Percentiles rank a stretch among this genome's conserved stretches.
Conservation (phyloP, 2,113 vertebrate species). For the Vanacampus margaritifer region DNA sequence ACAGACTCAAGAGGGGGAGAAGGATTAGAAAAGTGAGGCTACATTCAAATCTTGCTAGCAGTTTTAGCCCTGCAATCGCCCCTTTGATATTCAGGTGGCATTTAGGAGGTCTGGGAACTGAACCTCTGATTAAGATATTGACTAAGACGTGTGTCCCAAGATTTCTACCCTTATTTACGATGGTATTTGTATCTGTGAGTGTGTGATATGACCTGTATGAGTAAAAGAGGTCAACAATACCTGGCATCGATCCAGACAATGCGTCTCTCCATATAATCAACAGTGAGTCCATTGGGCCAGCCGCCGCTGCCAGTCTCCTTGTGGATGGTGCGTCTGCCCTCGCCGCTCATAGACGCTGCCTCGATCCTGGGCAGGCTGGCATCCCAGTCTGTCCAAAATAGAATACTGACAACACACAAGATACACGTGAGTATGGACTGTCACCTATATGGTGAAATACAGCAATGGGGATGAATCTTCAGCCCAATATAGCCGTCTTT, state of each 20-base stretch:
- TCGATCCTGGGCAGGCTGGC: constrained; percentile 93
- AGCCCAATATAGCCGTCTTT: background rate
- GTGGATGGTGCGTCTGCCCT: constrained; percentile 89
- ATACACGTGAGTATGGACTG: background rate
- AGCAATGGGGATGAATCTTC: background rate
- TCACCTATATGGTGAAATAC: background rate
- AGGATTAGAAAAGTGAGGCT: too few relatives aligned
- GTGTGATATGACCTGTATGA: too few relatives aligned
- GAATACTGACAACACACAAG: constrained; percentile 71
- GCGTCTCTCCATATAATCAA: constrained; percentile 91
- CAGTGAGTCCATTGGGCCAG: constrained; percentile 94
- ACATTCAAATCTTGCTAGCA: too few relatives aligned
- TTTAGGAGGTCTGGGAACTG: too few relatives aligned
- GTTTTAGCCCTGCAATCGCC: too few relatives aligned
- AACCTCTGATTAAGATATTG: too few relatives aligned
- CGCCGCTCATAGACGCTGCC: constrained; percentile 94
- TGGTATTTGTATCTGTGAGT: too few relatives aligned
- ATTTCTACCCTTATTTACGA: too few relatives aligned
- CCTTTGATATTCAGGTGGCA: too few relatives aligned
- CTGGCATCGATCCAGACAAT: constrained; percentile 97
- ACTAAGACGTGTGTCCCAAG: too few relatives aligned
- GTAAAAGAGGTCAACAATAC: constrained; percentile 32
- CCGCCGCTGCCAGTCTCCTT: constrained; percentile 91
- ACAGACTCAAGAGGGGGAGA: too few relatives aligned
- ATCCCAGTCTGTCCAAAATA: constrained; percentile 98